phyloP scores from a whole-genome alignment of 2,888 invertebrate species.

The Nomada fabriciana region DNA sequence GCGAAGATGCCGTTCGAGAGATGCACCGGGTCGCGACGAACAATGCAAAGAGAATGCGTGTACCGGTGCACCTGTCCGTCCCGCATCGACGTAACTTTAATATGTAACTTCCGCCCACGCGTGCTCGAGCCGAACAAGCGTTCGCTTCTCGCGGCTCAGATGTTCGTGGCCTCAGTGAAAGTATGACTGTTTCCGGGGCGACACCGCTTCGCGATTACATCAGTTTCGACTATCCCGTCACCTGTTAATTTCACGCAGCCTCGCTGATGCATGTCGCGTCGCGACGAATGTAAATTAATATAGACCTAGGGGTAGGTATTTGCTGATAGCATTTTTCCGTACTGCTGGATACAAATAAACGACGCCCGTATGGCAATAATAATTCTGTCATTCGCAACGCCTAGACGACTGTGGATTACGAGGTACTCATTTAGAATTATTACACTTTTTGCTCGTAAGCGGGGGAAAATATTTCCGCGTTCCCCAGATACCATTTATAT shows the following conservation, averaged over 20 bases:
- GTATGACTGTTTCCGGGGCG: conserved; percentile 51
- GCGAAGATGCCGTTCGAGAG: conserved; percentile 32
- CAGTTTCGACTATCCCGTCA: conserved; percentile 24
- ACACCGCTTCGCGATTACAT: conserved; percentile 35
- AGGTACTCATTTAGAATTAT: too few species aligned
- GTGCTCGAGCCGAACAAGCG: conserved; percentile 22
- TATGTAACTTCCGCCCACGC: conserved; percentile 72
- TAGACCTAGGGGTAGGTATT: too few species aligned
- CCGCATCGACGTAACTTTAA: conserved; percentile 66
- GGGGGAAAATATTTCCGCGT: too few species aligned
- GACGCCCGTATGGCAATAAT: too few species aligned
- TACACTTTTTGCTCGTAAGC: too few species aligned
- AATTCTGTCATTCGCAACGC: too few species aligned
- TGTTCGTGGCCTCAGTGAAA: conserved; percentile 64
- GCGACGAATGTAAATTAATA: too few species aligned
- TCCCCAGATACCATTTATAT: too few species aligned
- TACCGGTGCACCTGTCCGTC: conserved; percentile 62
- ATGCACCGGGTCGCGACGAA: conserved; percentile 44
- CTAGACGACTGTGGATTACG: too few species aligned
- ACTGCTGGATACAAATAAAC: too few species aligned
- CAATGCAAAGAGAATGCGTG: conserved; percentile 54
- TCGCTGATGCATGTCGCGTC: too few species aligned
- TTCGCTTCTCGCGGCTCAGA: conserved; percentile 13
- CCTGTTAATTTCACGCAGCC: conserved; percentile 6
- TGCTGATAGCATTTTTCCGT: too few species aligned